A percentile compares a stretch with the other conserved stretches of the same genome.
Evolutionary conservation across 2,113 vertebrate genomes (phyloP).

Genomic region (Leptodactylus fuscus): DNA sequence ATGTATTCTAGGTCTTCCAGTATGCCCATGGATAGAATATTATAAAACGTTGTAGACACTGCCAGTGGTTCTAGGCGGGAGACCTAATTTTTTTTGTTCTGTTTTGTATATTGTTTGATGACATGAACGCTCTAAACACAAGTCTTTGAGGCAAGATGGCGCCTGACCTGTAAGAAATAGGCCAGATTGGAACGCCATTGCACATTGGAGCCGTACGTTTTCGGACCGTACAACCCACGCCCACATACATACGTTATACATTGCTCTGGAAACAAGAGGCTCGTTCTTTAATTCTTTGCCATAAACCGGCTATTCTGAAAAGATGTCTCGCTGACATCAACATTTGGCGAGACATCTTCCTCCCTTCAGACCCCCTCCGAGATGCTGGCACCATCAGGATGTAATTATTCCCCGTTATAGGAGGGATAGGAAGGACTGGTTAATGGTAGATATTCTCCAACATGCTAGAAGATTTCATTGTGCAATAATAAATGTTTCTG

Average conservation of each 20-base stretch:
- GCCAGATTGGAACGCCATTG: neutral
- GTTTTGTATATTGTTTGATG: too few species aligned
- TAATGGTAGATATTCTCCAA: neutral
- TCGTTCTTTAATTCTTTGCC: too few species aligned
- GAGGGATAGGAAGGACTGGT: neutral
- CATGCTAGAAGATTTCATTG: neutral
- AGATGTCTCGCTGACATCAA: neutral
- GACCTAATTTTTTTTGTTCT: too few species aligned
- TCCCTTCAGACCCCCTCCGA: neutral
- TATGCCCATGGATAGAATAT: too few species aligned
- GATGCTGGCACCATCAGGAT: neutral
- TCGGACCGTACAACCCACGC: too few species aligned
- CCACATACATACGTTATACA: too few species aligned
- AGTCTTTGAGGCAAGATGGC: neutral
- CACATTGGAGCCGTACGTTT: too few species aligned
- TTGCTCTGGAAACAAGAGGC: too few species aligned
- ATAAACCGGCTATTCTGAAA: neutral
- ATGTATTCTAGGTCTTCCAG: too few species aligned
- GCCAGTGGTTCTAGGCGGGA: too few species aligned
- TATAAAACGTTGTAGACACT: too few species aligned
- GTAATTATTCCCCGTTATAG: neutral
- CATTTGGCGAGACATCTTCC: neutral
- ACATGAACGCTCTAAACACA: too few species aligned
- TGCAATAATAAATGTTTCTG: neutral
- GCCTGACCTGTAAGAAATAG: neutral